Conservation (phyloP, 1,140 invertebrate species). For the Eurosta solidaginis region DNA sequence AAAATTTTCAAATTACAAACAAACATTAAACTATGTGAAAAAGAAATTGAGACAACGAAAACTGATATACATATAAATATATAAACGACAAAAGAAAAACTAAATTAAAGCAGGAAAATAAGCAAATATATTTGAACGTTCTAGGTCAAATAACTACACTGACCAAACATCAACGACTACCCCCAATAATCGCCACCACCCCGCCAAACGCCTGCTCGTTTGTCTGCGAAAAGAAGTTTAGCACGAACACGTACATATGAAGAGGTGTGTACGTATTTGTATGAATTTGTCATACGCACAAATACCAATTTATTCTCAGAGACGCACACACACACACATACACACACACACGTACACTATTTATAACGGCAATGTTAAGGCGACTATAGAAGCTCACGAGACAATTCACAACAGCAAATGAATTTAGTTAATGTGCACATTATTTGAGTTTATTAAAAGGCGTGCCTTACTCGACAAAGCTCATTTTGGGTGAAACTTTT, state of each 20-base stretch:
- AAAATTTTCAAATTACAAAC: neutral
- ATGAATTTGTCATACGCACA: neutral
- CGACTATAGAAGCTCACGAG: neutral
- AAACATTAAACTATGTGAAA: slow-evolving; percentile 2
- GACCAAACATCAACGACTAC: neutral
- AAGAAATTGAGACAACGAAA: neutral
- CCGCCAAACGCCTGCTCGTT: slow-evolving; percentile 18
- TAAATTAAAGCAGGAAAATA: neutral
- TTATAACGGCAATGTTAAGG: neutral
- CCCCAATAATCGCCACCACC: no score
- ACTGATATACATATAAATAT: neutral
- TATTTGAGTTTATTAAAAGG: slow-evolving; percentile 59
- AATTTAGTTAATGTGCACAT: slow-evolving; percentile 59
- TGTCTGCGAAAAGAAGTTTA: neutral
- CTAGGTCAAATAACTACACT: slow-evolving; percentile 5
- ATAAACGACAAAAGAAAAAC: neutral
- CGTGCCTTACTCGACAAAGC: slow-evolving; percentile 46
- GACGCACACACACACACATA: neutral
- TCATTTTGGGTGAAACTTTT: slow-evolving; percentile 57
- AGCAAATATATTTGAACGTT: slow-evolving; percentile 15
- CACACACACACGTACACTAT: neutral
- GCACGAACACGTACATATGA: neutral
- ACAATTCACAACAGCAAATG: slow-evolving; percentile 38
- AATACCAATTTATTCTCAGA: no score
- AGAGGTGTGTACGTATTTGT: neutral